phyloP scores from a whole-genome alignment of 2,888 invertebrate genomes.

The Enchytraeus crypticus region DNA sequence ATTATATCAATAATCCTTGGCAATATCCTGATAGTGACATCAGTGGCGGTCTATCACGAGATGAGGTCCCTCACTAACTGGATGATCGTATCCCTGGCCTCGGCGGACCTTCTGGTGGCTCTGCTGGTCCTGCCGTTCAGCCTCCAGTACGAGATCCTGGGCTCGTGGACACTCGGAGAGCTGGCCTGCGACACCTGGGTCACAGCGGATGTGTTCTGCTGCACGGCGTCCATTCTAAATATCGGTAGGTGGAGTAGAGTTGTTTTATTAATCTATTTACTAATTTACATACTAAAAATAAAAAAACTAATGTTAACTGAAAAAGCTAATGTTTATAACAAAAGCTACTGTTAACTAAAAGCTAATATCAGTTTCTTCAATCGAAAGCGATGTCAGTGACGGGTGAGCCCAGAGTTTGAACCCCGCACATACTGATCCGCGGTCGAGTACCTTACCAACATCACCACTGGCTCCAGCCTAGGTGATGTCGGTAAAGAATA shows the following conservation, averaged over 20 bases:
- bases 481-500: too few relatives aligned
- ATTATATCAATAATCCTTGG: constrained; percentile 33
- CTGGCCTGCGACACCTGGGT: constrained; percentile 28
- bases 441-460: too few relatives aligned
- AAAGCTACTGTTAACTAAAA: too few relatives aligned
- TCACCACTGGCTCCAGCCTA: too few relatives aligned
- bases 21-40: constrained; percentile 44
- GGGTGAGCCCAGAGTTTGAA: too few relatives aligned
- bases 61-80: constrained; percentile 49
- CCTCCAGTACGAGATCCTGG: constrained; percentile 33
- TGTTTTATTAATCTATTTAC: background rate
- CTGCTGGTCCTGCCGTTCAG: constrained; percentile 46
- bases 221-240: constrained; percentile 31
- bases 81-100: constrained; percentile 45
- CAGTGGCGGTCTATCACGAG: constrained; percentile 43
- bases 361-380: too few relatives aligned
- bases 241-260: constrained; percentile 12
- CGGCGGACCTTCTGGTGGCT: constrained; percentile 43
- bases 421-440: too few relatives aligned
- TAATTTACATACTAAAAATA: too few relatives aligned
- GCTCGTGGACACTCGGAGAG: constrained; percentile 3
- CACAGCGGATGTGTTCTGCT: constrained; percentile 33
- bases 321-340: too few relatives aligned
- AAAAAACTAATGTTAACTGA: too few relatives aligned
- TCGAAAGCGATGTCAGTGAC: too few relatives aligned